Conservation (phyloP, 2,888 invertebrate genomes). For the Eilema caniola region DNA sequence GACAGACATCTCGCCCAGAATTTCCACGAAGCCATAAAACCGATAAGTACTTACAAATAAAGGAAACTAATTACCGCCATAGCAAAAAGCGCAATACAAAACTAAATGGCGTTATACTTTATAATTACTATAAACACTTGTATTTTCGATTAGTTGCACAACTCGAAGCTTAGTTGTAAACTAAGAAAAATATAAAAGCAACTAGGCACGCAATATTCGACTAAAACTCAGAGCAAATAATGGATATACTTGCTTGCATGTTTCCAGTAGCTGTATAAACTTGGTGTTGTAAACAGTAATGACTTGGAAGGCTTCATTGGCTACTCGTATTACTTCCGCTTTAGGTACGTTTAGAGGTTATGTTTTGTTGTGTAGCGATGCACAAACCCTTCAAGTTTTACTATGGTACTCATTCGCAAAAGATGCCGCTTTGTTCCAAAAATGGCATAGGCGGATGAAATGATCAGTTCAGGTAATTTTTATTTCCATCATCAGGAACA, state of each 20-base stretch:
- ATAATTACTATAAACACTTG: constrained; percentile 17
- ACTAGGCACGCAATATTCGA: neutral
- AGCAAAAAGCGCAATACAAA: neutral
- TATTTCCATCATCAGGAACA: neutral
- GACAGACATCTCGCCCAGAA: neutral
- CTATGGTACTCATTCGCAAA: no score
- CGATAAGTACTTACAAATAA: neutral
- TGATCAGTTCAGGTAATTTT: neutral
- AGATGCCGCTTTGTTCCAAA: neutral
- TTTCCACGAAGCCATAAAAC: constrained; percentile 3
- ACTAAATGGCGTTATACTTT: neutral
- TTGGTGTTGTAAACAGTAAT: constrained; percentile 33
- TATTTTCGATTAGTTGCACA: constrained; percentile 15
- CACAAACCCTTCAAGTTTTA: constrained; percentile 15
- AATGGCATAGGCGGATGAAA: neutral
- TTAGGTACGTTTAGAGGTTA: constrained; percentile 29
- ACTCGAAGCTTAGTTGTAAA: constrained; percentile 7
- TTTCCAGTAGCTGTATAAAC: constrained; percentile 6
- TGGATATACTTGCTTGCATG: constrained; percentile 24
- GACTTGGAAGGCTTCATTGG: constrained; percentile 54
- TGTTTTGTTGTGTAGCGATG: constrained; percentile 13
- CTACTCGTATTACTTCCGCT: constrained; percentile 58
- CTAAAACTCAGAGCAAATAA: constrained; percentile 11
- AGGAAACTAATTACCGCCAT: neutral
- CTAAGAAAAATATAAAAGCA: neutral